phyloP scores from a whole-genome alignment of 53 echinoderm and acorn worm genomes.

The Holothuria scabra region DNA sequence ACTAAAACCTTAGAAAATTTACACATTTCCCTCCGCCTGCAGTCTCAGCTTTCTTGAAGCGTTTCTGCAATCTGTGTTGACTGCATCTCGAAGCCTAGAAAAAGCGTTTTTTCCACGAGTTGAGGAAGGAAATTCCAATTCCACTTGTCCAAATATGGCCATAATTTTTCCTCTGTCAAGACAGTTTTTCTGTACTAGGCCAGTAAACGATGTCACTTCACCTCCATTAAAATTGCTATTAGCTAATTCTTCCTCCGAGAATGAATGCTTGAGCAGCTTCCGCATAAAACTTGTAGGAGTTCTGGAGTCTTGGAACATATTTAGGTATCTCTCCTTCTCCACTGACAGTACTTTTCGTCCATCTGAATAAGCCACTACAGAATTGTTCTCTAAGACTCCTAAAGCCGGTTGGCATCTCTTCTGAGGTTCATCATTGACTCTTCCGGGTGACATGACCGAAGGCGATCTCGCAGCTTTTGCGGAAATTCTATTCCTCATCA shows the following conservation, averaged over 20 bases:
- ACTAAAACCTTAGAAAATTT: too few relatives aligned
- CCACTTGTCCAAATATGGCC: conserved; percentile 10
- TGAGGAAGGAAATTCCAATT: conserved; percentile 7
- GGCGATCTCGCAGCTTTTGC: too few relatives aligned
- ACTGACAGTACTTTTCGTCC: not conserved
- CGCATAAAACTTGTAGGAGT: conserved; percentile 19
- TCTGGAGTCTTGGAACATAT: conserved; percentile 6
- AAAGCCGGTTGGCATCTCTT: not conserved
- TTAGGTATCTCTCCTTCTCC: not conserved
- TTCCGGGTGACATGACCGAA: too few relatives aligned
- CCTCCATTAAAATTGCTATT: conserved; percentile 26
- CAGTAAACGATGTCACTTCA: not conserved
- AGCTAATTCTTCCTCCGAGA: conserved; percentile 2
- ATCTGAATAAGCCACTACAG: conserved; percentile 20
- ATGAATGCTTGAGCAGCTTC: conserved; percentile 1
- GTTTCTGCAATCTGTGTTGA: conserved; percentile 26
- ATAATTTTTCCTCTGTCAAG: not conserved
- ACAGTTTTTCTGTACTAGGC: conserved; percentile 3
- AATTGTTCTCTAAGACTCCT: not conserved
- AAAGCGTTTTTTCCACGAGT: conserved; percentile 16
- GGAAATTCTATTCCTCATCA: too few relatives aligned
- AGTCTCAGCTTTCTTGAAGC: conserved; percentile 7
- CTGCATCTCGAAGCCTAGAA: not conserved
- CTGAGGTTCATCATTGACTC: too few relatives aligned
- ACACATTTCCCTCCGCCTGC: not conserved